Evolutionary conservation across 1,140 invertebrate species (phyloP), one percentile per base, ranked within the genome.

Genomic region (Ceratina japonica): DNA sequence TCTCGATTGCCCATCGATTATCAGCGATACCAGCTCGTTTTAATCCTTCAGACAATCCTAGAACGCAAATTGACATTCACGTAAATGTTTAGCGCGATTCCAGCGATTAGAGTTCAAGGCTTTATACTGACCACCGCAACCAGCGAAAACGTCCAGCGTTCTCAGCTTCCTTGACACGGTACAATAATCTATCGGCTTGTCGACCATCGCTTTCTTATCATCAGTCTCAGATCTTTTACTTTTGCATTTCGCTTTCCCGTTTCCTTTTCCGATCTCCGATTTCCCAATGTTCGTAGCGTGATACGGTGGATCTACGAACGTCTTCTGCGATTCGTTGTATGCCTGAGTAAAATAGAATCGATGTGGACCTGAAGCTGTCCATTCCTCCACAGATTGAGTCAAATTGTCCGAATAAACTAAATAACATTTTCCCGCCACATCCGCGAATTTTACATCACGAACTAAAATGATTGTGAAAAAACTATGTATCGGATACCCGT

Each of bases 111-210:
- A 69, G 24, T 64, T 75, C 16, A 80, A 63, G 49, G 16, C 13
- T 75, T 61, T 70, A n/a, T 80, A 85, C 78, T 84, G 89, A 94
- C 96, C 97, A 63, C 97, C 97, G 92, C 97, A 98, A 1, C 97
- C 97, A 83, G 97, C 96, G 92, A 98, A 98, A 27, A 98, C 95
- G 90, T 98, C 97, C 64, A 98, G 90, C 37, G 94, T 95, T 84
- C 92, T 91, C 31, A 98, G 89, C 54, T 94, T 94, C 69, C 89
- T 89, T 0, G 91, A 79, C 51, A 94, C 89, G 15, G 71, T 62
- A 3, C 84, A 86, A 78, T 90, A 89, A 4, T 88, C 79, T 76
- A 89, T 80, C n/a, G 86, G 77, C 71, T 79, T 89, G 3, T 90
- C 74, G 64, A 86, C 87, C 20, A 63, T n/a, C n/a, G n/a, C 1